Evolutionary conservation across 2,888 invertebrate genomes (phyloP).

Genomic region (Eretmocerus hayati): DNA sequence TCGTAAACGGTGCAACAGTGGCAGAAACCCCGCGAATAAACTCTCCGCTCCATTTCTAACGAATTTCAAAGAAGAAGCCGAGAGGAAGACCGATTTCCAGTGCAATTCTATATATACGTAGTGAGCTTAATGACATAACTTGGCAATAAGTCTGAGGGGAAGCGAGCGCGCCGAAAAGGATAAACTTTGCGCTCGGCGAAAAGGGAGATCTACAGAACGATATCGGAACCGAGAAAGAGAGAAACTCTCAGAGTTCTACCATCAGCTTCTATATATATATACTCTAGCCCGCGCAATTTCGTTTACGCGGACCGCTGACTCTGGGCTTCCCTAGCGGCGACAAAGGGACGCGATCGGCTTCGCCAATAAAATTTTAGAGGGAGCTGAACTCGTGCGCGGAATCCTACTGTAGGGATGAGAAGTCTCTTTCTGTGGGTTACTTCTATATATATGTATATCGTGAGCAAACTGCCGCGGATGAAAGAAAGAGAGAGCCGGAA

Average conservation of each 20-base stretch:
- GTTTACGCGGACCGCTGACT: slow-evolving; percentile 44
- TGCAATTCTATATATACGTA: no score
- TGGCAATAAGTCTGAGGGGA: background rate
- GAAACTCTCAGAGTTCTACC: slow-evolving; percentile 26
- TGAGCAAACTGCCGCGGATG: background rate
- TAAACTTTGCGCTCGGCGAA: background rate
- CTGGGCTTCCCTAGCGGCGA: slow-evolving; percentile 28
- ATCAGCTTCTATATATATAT: no score
- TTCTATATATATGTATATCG: no score
- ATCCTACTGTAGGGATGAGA: slow-evolving; percentile 41
- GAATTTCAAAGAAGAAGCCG: no score
- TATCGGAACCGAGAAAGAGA: background rate
- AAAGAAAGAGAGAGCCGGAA: background rate
- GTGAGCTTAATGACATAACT: background rate
- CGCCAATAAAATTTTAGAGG: slow-evolving; percentile 37
- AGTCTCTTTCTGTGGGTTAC: no score
- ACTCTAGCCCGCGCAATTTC: slow-evolving; percentile 40
- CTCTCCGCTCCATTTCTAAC: no score
- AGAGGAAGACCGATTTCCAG: no score
- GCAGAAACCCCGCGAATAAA: no score
- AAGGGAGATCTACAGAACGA: background rate
- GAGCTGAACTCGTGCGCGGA: slow-evolving; percentile 35
- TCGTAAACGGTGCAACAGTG: no score
- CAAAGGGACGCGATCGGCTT: slow-evolving; percentile 40
- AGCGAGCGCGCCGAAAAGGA: background rate